A percentile compares a stretch with the other conserved stretches of the same genome.
Conservation (phyloP, 2,113 vertebrate genomes). For the Vimba vimba region DNA sequence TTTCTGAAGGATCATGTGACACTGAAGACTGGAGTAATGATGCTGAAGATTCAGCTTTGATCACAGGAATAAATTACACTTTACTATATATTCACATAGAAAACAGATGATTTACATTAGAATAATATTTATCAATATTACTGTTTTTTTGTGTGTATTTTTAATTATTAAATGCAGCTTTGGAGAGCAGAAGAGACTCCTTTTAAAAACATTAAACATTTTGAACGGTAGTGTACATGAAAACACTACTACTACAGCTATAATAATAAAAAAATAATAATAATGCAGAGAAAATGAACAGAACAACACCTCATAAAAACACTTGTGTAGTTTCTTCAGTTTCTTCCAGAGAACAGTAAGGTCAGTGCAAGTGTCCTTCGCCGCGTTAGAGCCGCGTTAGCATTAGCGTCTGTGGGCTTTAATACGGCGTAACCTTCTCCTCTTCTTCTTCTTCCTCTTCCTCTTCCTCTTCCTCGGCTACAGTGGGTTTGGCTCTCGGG, state of each 20-base stretch:
- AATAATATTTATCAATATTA: too few species aligned
- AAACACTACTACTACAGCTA: constrained; percentile 62
- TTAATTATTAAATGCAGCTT: too few species aligned
- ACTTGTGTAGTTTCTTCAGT: constrained; percentile 47
- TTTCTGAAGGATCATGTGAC: too few species aligned
- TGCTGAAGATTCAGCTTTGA: too few species aligned
- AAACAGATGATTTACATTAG: too few species aligned
- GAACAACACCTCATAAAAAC: constrained; percentile 73
- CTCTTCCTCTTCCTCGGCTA: constrained; percentile 24
- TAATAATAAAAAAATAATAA: constrained; percentile 75
- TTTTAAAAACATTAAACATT: too few species aligned
- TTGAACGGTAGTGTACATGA: constrained; percentile 32
- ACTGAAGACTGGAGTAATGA: too few species aligned
- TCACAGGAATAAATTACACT: too few species aligned
- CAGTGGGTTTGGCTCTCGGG: constrained; percentile 60
- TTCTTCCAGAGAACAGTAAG: constrained; percentile 68
- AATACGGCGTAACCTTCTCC: constrained; percentile 63
- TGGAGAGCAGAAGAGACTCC: too few species aligned
- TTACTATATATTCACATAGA: too few species aligned
- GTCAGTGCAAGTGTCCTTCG: constrained; percentile 69
- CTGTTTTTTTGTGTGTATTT: too few species aligned
- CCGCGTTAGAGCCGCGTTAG: constrained; percentile 57
- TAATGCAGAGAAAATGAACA: constrained; percentile 63
- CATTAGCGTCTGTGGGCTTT: constrained; percentile 54
- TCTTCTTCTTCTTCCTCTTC: too few species aligned